phyloP scores from a whole-genome alignment of 2,888 invertebrate species.

The Caenorhabditis virilis region DNA sequence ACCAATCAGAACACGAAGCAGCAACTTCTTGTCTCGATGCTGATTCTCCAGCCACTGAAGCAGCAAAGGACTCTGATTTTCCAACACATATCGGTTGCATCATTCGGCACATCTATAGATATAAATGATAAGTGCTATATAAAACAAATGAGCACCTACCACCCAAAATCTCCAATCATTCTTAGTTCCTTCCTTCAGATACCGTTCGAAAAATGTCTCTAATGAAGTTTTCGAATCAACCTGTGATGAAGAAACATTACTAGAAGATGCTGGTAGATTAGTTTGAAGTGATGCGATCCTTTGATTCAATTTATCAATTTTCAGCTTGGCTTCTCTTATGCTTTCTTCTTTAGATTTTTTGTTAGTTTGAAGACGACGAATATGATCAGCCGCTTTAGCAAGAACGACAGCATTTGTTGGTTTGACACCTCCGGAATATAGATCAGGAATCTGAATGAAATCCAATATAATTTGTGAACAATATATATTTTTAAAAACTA shows the following conservation, averaged over 20 bases:
- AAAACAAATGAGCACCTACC: constrained; percentile 43
- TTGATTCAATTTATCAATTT: constrained; percentile 40
- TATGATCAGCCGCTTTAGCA: constrained; percentile 65
- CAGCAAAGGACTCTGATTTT: constrained; percentile 40
- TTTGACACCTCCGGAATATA: constrained; percentile 64
- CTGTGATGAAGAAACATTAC: constrained; percentile 29
- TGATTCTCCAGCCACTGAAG: constrained; percentile 32
- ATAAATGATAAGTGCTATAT: neutral
- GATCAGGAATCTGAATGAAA: constrained; percentile 55
- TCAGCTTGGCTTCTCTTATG: constrained; percentile 27
- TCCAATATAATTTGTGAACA: neutral
- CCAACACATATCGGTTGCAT: constrained; percentile 48
- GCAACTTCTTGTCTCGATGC: constrained; percentile 43
- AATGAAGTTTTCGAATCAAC: constrained; percentile 44
- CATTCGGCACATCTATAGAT: constrained; percentile 49
- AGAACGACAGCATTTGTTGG: constrained; percentile 68
- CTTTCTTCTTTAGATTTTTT: constrained; percentile 33
- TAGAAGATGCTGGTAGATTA: constrained; percentile 54
- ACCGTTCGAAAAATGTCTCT: constrained; percentile 51
- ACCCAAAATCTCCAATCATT: constrained; percentile 66
- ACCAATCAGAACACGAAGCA: constrained; percentile 48
- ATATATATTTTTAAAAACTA: constrained; percentile 3
- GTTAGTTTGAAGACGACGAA: constrained; percentile 46
- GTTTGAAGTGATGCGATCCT: constrained; percentile 61
- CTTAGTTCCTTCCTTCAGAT: constrained; percentile 52